Conservation (phyloP, 2,113 vertebrate species). For the Puma concolor region DNA sequence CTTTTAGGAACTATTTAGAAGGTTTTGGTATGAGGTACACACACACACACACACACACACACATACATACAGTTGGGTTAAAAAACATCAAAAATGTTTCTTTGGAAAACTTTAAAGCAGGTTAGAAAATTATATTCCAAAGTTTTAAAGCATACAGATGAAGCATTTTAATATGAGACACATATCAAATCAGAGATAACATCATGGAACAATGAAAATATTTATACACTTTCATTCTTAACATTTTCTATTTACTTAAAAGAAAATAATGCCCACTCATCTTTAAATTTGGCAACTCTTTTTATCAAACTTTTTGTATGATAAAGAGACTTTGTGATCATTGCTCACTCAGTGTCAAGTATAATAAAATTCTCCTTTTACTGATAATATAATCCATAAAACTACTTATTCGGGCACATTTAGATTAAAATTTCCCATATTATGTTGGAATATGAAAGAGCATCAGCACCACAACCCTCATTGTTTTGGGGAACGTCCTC, state of each 20-base stretch:
- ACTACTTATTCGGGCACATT: neutral
- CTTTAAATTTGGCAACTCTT: neutral
- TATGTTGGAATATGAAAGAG: neutral
- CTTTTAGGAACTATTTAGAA: neutral
- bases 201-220: neutral
- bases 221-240: neutral
- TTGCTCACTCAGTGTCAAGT: neutral
- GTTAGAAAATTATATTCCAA: neutral
- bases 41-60: neutral
- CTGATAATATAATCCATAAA: neutral
- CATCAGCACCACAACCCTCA: neutral
- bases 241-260: neutral
- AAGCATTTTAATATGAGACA: neutral
- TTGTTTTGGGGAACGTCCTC: neutral
- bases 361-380: neutral
- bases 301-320: neutral
- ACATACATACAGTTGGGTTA: neutral
- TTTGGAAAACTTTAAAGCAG: neutral
- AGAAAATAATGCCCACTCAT: constrained; percentile 22
- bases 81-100: neutral
- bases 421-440: neutral
- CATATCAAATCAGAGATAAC: neutral
- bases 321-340: neutral
- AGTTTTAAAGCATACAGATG: neutral
- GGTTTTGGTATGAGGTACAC: neutral